These are phyloP conservation scores for Caranx melampygus DNA, from an alignment of 2,113 vertebrate species.

Conservation along the genomic window DNA sequence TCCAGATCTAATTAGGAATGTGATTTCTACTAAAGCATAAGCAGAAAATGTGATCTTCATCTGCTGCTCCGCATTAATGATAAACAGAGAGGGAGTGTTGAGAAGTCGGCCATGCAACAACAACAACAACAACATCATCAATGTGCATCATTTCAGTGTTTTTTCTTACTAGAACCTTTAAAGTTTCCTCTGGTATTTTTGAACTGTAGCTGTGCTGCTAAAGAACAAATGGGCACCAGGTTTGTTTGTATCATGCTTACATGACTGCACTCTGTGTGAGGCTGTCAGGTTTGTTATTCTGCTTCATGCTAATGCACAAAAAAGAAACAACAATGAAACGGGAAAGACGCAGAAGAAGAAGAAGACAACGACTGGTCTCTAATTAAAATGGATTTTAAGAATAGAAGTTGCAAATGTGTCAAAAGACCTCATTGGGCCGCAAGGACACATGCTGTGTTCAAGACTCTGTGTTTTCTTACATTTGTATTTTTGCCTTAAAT, in stretches of 20 bases:
- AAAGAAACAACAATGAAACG: neutral
- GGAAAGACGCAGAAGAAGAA: neutral
- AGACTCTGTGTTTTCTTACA: no score
- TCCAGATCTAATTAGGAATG: slow-evolving; percentile 60
- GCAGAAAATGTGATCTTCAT: slow-evolving; percentile 31
- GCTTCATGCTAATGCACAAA: neutral
- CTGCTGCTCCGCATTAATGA: slow-evolving; percentile 22
- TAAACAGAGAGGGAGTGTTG: slow-evolving; percentile 11
- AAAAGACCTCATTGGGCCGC: neutral
- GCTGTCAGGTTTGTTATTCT: neutral
- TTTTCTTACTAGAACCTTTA: neutral
- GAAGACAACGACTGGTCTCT: no score
- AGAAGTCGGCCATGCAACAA: neutral
- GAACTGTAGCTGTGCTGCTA: neutral
- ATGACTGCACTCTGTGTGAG: neutral
- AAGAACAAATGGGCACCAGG: neutral
- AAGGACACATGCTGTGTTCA: neutral
- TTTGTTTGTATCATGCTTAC: neutral
- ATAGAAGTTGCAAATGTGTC: neutral
- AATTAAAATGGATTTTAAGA: neutral
- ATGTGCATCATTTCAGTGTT: no score
- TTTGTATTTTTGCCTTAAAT: no score
- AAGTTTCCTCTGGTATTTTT: neutral
- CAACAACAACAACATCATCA: neutral
- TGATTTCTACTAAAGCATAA: slow-evolving; percentile 42